These are phyloP conservation scores for Strongylocentrotus purpuratus DNA, from an alignment of 35 echinoderm and acorn worm genomes.

Conservation along the genomic window DNA sequence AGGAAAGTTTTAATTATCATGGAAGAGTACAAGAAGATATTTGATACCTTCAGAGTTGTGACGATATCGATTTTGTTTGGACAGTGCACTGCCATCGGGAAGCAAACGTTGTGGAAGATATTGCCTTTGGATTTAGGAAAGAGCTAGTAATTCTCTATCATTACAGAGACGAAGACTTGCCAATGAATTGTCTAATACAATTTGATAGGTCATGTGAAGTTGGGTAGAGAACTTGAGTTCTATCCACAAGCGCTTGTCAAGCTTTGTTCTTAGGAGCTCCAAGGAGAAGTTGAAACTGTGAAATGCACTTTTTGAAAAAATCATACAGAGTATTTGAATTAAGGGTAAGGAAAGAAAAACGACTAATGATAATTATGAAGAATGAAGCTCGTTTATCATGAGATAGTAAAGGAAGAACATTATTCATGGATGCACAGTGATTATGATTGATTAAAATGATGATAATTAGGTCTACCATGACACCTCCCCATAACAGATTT, in stretches of 20 bases:
- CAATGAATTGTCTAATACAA: not conserved
- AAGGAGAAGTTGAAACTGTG: not conserved
- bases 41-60: not conserved
- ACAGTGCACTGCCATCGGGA: not conserved
- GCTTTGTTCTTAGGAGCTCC: not conserved
- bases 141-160: not conserved
- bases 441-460: too few relatives aligned
- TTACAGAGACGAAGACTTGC: not conserved
- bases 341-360: too few relatives aligned
- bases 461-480: too few relatives aligned
- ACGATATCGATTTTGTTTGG: slow-evolving; percentile 3
- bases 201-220: not conserved
- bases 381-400: too few relatives aligned
- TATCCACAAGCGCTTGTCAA: too few relatives aligned
- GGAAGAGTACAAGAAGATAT: not conserved
- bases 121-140: not conserved
- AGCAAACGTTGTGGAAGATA: not conserved
- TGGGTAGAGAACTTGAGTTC: too few relatives aligned
- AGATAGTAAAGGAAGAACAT: too few relatives aligned
- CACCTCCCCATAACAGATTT: too few relatives aligned
- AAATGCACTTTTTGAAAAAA: not conserved
- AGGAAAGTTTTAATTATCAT: not conserved
- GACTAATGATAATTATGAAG: too few relatives aligned
- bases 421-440: too few relatives aligned
- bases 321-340: not conserved